These are phyloP conservation scores for Solenopsis invicta DNA, from an alignment of 1,140 invertebrate genomes.

Conservation along the genomic window DNA sequence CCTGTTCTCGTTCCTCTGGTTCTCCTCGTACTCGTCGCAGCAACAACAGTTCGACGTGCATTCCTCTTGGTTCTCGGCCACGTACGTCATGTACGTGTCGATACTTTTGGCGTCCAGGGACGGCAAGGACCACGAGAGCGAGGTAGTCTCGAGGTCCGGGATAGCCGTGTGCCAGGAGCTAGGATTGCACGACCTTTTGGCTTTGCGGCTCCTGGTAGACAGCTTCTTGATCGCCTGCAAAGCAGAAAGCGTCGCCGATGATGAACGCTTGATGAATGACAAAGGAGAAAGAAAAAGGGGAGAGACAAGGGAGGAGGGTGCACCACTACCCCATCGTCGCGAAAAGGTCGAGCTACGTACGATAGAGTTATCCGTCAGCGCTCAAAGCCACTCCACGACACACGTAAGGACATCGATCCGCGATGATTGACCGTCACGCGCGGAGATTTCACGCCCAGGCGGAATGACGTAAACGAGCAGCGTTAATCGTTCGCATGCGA, in stretches of 20 bases:
- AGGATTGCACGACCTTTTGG: constrained; percentile 74
- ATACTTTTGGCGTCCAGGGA: constrained; percentile 83
- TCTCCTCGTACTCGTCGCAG: constrained; percentile 84
- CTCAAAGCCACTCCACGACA: not conserved
- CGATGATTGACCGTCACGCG: constrained; percentile 22
- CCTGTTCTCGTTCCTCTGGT: constrained; percentile 84
- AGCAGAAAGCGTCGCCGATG: constrained; percentile 29
- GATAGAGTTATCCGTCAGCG: constrained; percentile 32
- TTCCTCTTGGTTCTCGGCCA: constrained; percentile 78
- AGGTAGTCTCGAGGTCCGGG: constrained; percentile 78
- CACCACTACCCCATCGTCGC: not conserved
- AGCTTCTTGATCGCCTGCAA: constrained; percentile 82
- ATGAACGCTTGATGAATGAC: not conserved
- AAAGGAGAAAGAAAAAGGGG: not conserved
- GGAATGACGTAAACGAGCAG: not conserved
- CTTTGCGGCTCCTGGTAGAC: constrained; percentile 73
- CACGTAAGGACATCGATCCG: constrained; percentile 37
- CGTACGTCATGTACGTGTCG: constrained; percentile 84
- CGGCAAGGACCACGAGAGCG: constrained; percentile 81
- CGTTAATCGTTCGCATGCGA: not conserved
- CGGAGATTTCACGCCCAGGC: not conserved
- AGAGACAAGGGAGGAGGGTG: not conserved
- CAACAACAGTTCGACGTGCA: constrained; percentile 80
- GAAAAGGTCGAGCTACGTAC: not conserved
- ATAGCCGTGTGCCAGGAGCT: constrained; percentile 74